Conservation (phyloP, 2,797 vertebrate species). For the Geotrypetes seraphini region DNA sequence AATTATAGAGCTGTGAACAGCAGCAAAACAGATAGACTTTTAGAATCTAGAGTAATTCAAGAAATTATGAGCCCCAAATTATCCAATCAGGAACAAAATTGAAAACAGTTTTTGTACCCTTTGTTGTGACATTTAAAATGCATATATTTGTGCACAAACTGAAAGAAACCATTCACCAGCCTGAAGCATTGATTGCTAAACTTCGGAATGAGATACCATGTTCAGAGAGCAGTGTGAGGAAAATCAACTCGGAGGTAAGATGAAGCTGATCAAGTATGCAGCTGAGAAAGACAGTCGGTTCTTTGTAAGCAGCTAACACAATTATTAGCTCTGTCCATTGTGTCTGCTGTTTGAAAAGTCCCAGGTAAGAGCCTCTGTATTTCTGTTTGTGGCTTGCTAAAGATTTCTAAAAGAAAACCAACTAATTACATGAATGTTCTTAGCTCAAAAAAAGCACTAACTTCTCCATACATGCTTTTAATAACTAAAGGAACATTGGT, state of each 20-base stretch:
- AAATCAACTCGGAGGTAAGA: conserved; percentile 35
- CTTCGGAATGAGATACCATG: conserved; percentile 17
- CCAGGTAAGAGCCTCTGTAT: not conserved
- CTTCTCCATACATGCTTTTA: no score
- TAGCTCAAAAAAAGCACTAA: no score
- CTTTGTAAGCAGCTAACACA: fast-evolving
- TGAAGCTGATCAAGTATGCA: not conserved
- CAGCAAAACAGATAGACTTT: conserved; percentile 21
- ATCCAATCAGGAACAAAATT: conserved; percentile 2
- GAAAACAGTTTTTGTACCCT: conserved; percentile 7
- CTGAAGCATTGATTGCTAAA: conserved; percentile 1
- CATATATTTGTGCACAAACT: not conserved
- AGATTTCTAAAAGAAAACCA: no score
- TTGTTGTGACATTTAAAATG: not conserved
- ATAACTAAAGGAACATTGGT: no score
- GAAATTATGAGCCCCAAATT: conserved; percentile 2
- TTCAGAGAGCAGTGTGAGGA: conserved; percentile 18
- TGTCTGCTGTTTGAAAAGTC: fast-evolving
- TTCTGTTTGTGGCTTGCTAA: fast-evolving
- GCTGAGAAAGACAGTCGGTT: not conserved
- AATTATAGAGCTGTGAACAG: conserved; percentile 40
- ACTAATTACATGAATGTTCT: no score
- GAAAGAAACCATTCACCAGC: conserved; percentile 4
- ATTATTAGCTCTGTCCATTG: not conserved
- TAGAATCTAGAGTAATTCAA: conserved; percentile 15